Evolutionary conservation across 1,140 invertebrate species (phyloP), one percentile per base, ranked within the genome.

Genomic region (Lasioglossum albipes): DNA sequence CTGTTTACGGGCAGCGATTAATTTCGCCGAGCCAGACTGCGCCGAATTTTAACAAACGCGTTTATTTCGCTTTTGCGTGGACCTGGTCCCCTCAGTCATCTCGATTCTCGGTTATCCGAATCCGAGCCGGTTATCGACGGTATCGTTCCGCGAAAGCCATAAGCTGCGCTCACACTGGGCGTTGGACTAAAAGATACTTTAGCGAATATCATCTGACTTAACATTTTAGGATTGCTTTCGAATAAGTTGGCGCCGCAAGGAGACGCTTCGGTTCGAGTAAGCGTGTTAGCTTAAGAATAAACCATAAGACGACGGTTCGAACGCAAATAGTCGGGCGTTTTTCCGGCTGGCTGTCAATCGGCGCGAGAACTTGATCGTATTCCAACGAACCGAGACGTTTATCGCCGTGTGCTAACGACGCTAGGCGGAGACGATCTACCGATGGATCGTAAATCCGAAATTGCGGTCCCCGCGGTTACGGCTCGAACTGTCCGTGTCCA

Each of bases 361-460:
- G 61, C 73, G 3, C 71, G 61, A 31, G 79, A 82, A 75, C 20
- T 75, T 54, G 31, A 76, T 68, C 54, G 59, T 62, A 74, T 49
- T 74, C 66, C 65, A 77, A 78, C 62, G 45, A 69, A 57, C 41
- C 16, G 36, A 18, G 74, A 72, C 57, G 52, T 79, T 85, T 85
- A 82, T 79, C 78, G 42, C n/a, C 16, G 54, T 31, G 27, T 41
- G n/a, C 78, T 78, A 79, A 82, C 57, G 74, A 72, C 13, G 52
- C 31, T 31, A 22, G 57, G n/a, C 64, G 22, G 16, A 13, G 72
- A 66, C 18, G 45, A 59, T 66, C 31, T 52, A 76, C 75, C 82
- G 72, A 72, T 67, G 27, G 52, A 16, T 69, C 54, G 42, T 65
- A 59, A 75, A 75, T 31, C 22, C 10, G 22, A 41, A 61, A 62